Conservation (phyloP, 2,888 invertebrate genomes). For the Ichneumoninae sp. region DNA sequence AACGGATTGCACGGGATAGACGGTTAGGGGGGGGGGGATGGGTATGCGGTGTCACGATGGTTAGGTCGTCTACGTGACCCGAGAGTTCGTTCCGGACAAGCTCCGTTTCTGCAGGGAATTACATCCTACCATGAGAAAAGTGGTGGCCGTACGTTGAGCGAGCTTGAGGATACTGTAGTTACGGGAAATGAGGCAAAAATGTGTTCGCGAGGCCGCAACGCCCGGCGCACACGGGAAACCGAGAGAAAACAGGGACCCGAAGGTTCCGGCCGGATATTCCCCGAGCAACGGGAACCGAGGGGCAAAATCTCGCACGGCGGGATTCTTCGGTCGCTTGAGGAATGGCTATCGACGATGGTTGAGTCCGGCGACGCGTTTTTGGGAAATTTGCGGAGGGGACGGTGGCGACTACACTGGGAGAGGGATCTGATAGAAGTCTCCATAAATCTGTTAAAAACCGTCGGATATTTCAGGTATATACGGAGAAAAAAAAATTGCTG, state of each 20-base stretch:
- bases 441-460: too few species aligned
- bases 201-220: constrained; percentile 39
- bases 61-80: constrained; percentile 80
- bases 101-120: constrained; percentile 79
- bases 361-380: too few species aligned
- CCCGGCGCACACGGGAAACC: constrained; percentile 40
- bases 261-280: constrained; percentile 57
- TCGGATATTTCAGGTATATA: too few species aligned
- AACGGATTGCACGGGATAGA: constrained; percentile 13
- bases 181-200: constrained; percentile 32
- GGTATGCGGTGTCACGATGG: constrained; percentile 76
- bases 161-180: constrained; percentile 26
- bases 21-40: neutral
- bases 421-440: too few species aligned
- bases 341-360: neutral
- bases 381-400: too few species aligned
- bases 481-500: too few species aligned
- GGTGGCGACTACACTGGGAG: too few species aligned
- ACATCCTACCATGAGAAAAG: constrained; percentile 71
- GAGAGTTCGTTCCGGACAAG: constrained; percentile 77
- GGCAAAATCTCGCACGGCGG: constrained; percentile 39
- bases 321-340: constrained; percentile 17
- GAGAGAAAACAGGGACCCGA: constrained; percentile 54
- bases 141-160: constrained; percentile 59
- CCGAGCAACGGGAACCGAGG: constrained; percentile 41